A percentile compares a stretch with the other conserved stretches of the same genome.
These are phyloP conservation scores for Macrochelys suwanniensis DNA, from an alignment of 2,797 vertebrate genomes.

Conservation along the genomic window DNA sequence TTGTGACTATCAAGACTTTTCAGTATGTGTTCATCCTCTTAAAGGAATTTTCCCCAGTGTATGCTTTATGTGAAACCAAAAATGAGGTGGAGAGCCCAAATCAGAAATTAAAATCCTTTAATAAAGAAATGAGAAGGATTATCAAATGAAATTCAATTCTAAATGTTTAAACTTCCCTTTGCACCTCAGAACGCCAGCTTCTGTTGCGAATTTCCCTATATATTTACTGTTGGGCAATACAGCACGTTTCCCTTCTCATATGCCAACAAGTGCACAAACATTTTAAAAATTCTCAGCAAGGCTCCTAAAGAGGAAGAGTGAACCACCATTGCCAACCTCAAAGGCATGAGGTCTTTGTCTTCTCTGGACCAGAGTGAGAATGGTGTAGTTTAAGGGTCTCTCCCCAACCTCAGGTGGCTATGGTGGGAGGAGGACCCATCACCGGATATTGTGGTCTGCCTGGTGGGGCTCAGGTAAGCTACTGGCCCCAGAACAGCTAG, in stretches of 20 bases:
- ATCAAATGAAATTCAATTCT: neutral
- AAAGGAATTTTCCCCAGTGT: neutral
- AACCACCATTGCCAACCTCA: neutral
- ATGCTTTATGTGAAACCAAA: neutral
- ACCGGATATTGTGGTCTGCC: neutral
- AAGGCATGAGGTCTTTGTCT: neutral
- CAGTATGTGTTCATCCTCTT: neutral
- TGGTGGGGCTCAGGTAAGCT: neutral
- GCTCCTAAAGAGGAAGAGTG: neutral
- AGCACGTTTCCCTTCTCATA: neutral
- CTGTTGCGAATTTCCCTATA: accelerated
- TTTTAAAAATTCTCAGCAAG: neutral
- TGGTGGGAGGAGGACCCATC: neutral
- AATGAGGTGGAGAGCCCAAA: neutral
- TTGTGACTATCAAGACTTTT: neutral
- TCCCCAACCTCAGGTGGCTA: neutral
- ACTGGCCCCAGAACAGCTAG: neutral
- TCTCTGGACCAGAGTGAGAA: neutral
- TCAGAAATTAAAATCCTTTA: neutral
- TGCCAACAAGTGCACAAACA: neutral
- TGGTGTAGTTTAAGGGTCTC: neutral
- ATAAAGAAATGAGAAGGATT: neutral
- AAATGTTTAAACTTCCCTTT: neutral
- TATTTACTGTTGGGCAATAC: neutral
- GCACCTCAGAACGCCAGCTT: neutral